Base-by-base conservation (phyloP, 2,113 vertebrate genomes). In the Laticauda colubrina region DNA sequence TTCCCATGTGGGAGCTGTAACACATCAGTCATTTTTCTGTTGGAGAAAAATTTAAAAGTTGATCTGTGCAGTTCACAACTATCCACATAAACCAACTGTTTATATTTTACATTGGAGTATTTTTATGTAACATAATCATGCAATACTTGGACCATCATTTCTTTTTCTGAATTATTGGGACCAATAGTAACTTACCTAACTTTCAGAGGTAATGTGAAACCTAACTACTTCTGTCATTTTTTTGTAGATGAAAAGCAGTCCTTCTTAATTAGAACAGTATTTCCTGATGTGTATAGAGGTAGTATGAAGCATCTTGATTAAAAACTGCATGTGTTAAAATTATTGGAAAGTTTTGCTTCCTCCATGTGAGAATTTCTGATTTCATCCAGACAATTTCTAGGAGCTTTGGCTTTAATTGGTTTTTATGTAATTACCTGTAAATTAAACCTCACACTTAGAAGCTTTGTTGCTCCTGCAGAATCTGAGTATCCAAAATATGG, bases 241-340 rank as follows among this genome's bases (percentile, higher is more conserved):
- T 87, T 54, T 87, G 64, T 39, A 89, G 64, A 81, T 92, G 34
- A 89, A 92, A 92, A 39, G 34, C 24, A 34, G 1, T 48, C 5
- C 18, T 92, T 92, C 18, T 92, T 92, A 69, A 89, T 92, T 92
- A 92, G 53, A 24, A 57, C 43, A 39, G 12, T 29, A 59, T 81
- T 75, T 89, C 59, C 59, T 75, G n/a, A 29, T 11, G 34, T 64
- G 21, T 23, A 6, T 11, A 92, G 53, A 81, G 18, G 4, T 55
- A 55, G 75, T 43, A 24, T 55, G 8, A 92, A 75, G 56, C 69
- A 39, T 81, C 29, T 56, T 29, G 45, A 69, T 91, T n/a, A 86
- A 87, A 48, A 15, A 43, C 55, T 51, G 21, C 24, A 56, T 87
- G 1, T 43, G n/a, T 87, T 88, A 69, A 64, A 92, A 29, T 26